Conservation (phyloP, 1,140 invertebrate genomes). For the Conopomorpha cramerella region DNA sequence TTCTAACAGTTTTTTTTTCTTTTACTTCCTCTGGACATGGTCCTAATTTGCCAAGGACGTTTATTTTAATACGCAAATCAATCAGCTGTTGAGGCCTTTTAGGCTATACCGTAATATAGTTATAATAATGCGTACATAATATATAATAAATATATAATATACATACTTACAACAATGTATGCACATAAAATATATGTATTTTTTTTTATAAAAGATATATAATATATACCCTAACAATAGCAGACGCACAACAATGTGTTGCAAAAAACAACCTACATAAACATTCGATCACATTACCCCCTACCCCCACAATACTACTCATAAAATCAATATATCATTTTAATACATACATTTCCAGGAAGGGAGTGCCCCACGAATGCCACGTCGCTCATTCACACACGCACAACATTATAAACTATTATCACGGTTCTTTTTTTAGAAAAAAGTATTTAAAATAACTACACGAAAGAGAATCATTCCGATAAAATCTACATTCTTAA, state of each 20-base stretch:
- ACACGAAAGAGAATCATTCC: conserved; percentile 36
- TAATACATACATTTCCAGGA: conserved; percentile 35
- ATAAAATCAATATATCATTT: conserved; percentile 11
- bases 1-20: too few relatives aligned
- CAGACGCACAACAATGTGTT: conserved; percentile 1
- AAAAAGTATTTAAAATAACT: conserved; percentile 32
- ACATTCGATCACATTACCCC: conserved; percentile 24
- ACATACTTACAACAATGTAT: too few relatives aligned
- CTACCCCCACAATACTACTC: conserved; percentile 19
- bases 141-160: too few relatives aligned
- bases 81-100: too few relatives aligned
- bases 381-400: conserved; percentile 33
- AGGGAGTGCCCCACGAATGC: conserved; percentile 46
- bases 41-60: too few relatives aligned
- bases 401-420: conserved; percentile 46
- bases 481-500: conserved; percentile 48
- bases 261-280: conserved; percentile 11
- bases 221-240: too few relatives aligned
- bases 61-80: too few relatives aligned
- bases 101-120: too few relatives aligned
- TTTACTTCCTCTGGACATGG: too few relatives aligned
- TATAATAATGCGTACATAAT: not conserved
- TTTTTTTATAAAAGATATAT: too few relatives aligned
- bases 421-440: conserved; percentile 44
- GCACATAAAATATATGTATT: too few relatives aligned